Percentiles rank a stretch among this genome's conserved stretches.
phyloP scores from a whole-genome alignment of 2,888 invertebrate species.

The Ptychoptera albimana region DNA sequence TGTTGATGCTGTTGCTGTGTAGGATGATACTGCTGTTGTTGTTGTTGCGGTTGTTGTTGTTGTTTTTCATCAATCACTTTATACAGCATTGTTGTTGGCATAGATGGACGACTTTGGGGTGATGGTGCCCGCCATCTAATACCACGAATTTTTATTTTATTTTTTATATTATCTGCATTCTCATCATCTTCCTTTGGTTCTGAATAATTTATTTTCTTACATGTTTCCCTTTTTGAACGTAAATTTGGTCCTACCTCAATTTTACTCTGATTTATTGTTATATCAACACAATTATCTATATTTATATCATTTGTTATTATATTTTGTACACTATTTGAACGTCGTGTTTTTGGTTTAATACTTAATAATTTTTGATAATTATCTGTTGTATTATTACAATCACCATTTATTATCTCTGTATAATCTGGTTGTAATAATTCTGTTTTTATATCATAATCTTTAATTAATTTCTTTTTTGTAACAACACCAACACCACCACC shows the following conservation, averaged over 20 bases:
- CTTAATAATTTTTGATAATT: too few relatives aligned
- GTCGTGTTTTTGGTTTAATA: too few relatives aligned
- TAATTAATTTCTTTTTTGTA: neutral
- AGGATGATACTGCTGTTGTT: neutral
- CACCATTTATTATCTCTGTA: neutral
- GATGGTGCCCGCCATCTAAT: slow-evolving; percentile 5
- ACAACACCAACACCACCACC: too few relatives aligned
- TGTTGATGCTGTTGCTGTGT: slow-evolving; percentile 10
- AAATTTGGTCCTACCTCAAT: too few relatives aligned
- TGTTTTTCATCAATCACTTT: slow-evolving; percentile 23
- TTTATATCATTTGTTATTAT: too few relatives aligned
- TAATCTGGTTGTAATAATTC: neutral
- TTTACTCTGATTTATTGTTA: too few relatives aligned
- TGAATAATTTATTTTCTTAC: slow-evolving; percentile 12
- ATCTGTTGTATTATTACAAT: neutral
- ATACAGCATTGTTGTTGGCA: slow-evolving; percentile 23
- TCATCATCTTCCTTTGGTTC: slow-evolving; percentile 12
- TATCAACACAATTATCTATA: too few relatives aligned
- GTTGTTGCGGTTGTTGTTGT: slow-evolving; percentile 13
- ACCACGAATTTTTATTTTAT: slow-evolving; percentile 1
- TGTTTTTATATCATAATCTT: neutral
- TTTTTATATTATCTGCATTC: slow-evolving; percentile 7
- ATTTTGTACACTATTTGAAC: too few relatives aligned
- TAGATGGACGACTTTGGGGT: neutral
- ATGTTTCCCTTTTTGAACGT: slow-evolving; percentile 13